Evolutionary conservation across 2,888 invertebrate species (phyloP), one percentile per base, ranked within the genome.

Genomic region (Hecatera dysodea): DNA sequence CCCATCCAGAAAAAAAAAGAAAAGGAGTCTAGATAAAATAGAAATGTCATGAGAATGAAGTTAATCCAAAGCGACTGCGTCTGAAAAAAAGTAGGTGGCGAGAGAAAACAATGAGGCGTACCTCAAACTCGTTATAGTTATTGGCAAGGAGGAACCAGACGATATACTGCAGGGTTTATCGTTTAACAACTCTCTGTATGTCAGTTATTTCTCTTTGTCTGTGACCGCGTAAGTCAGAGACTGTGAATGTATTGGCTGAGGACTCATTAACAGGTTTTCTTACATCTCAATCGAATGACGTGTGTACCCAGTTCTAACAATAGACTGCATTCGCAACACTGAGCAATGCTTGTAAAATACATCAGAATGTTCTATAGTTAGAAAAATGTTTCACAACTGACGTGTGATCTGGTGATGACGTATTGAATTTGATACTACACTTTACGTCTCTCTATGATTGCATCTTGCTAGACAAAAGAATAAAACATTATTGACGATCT

Each of bases 221-320:
- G n/a, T 39, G 24, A 24, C 39, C 55, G 22, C 15, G 66, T 83
- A 83, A 83, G 69, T 83, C 84, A 78, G 62, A 19, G 48, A 12
- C 60, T 65, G 12, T 63, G 53, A 84, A 73, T 67, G 64, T 36
- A 64, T 59, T 52, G 57, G 52, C 67, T 68, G 56, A 73, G 55
- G 70, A 70, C 60, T 73, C 22, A 44, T 82, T 75, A 80, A 74
- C 77, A 44, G 59, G 69, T 77, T 84, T 72, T 44, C 74, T 70
- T 56, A 86, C 79, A 74, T 80, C 75, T 86, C 75, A 75, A 81
- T 83, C 63, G 27, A 17, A 73, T 83, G 76, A 78, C 75, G 77
- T 64, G 72, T 48, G 24, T 52, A 48, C 63, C 11, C 24, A 78
- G 59, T 44, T 59, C 71, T 67, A 76, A 74, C 70, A 70, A 83